These are phyloP conservation scores for Chrysina gloriosa DNA, from an alignment of 2,888 invertebrate genomes.

Conservation along the genomic window DNA sequence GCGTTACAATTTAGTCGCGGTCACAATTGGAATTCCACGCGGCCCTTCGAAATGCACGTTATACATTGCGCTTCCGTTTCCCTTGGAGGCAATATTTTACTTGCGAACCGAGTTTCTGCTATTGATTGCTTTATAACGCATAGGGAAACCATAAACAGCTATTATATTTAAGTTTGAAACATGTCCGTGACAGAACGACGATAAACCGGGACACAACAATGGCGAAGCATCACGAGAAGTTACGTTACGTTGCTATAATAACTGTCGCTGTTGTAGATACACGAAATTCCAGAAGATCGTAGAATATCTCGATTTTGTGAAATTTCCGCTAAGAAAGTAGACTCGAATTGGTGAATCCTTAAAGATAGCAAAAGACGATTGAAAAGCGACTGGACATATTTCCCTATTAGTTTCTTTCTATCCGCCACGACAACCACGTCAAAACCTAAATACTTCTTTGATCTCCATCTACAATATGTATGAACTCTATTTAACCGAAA, in stretches of 20 bases:
- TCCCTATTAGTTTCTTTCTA: too few species aligned
- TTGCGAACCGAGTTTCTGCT: not conserved
- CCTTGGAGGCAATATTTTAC: conserved; percentile 1
- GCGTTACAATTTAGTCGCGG: too few species aligned
- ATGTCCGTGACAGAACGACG: conserved; percentile 12
- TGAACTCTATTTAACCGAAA: too few species aligned
- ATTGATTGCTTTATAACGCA: conserved; percentile 7
- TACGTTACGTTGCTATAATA: not conserved
- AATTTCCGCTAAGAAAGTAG: too few species aligned
- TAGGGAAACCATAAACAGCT: conserved; percentile 15
- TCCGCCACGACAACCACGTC: too few species aligned
- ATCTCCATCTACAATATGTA: too few species aligned
- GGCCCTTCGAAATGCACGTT: too few species aligned
- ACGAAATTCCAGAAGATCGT: not conserved
- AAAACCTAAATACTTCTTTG: too few species aligned
- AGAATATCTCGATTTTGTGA: not conserved
- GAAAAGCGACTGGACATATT: too few species aligned
- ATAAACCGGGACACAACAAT: conserved; percentile 7
- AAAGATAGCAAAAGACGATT: too few species aligned
- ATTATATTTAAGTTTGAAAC: conserved; percentile 11
- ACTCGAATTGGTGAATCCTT: too few species aligned
- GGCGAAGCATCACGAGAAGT: not conserved
- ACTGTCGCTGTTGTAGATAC: not conserved
- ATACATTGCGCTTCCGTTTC: not conserved
- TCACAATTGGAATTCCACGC: too few species aligned